Percentiles rank a stretch among this genome's conserved stretches.
These are phyloP conservation scores for Misgurnus mizolepis DNA, from an alignment of 2,113 vertebrate species.

Conservation along the genomic window DNA sequence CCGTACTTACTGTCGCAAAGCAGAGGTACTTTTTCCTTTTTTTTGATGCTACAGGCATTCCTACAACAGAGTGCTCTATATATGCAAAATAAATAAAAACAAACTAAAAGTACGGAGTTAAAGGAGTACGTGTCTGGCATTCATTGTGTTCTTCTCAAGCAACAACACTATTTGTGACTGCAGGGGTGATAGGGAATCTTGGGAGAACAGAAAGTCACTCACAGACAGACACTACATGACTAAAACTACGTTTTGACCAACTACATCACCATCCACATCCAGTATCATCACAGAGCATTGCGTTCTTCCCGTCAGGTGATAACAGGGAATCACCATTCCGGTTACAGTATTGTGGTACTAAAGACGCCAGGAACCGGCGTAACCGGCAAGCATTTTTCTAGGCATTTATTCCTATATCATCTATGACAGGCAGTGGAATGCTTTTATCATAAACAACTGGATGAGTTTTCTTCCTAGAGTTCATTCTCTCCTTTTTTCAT, in stretches of 20 bases:
- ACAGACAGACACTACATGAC: conserved; percentile 57
- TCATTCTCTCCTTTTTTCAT: conserved; percentile 46
- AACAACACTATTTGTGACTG: conserved; percentile 45
- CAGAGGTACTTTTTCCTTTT: conserved; percentile 38
- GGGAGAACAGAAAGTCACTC: conserved; percentile 57
- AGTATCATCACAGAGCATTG: conserved; percentile 41
- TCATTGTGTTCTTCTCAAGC: conserved; percentile 36
- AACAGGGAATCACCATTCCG: conserved; percentile 25
- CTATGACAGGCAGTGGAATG: conserved; percentile 60
- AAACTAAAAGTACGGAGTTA: conserved; percentile 33
- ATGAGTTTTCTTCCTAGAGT: conserved; percentile 40
- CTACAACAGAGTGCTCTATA: conserved; percentile 63
- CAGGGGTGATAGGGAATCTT: conserved; percentile 51
- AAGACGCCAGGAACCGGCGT: neutral
- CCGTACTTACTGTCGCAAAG: conserved; percentile 39
- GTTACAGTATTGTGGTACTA: neutral
- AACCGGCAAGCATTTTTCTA: conserved; percentile 1
- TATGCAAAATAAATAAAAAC: conserved; percentile 56
- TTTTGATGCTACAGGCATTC: conserved; percentile 54
- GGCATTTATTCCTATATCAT: conserved; percentile 43
- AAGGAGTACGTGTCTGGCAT: conserved; percentile 50
- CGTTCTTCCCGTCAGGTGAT: conserved; percentile 29
- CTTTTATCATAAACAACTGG: conserved; percentile 51
- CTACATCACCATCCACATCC: conserved; percentile 39
- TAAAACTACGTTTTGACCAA: conserved; percentile 54